Evolutionary conservation across 2,797 vertebrate species (phyloP), one percentile per base, ranked within the genome.

Genomic region (Karalla daura): DNA sequence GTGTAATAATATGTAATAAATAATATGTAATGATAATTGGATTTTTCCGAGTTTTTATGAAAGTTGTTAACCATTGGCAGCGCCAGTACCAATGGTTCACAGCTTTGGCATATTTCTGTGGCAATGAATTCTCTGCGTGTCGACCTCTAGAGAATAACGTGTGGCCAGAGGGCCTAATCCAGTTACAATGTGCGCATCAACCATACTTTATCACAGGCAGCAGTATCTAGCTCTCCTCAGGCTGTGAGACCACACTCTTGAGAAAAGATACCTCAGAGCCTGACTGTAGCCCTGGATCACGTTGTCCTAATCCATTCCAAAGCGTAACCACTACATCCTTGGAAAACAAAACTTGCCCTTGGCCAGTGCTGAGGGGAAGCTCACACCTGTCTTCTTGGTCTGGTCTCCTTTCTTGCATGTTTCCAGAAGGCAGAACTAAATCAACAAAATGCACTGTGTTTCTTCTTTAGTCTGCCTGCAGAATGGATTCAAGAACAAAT

Each of bases 251-350:
- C 84, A 84, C 78, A 85, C 88, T 91, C 86, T 80, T 60, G 85
- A 88, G 89, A 81, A 78, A 84, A 81, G 70, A 86, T 84, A 78
- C 79, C 76, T 84, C 66, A 25, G 63, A 85, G 86, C 61, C 56
- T 46, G 18, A 39, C 76, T 84, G 71, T 77, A 81, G 61, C 80
- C 74, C 78, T 81, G 86, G 81, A 87, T 83, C 86, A 83, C 66
- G 45, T 87, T 70, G 76, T 82, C 68, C 71, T 86, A 88, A 91
- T 91, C 89, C 88, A 80, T 88, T 89, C 84, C 72, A 78, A 83
- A 86, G 85, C 61, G 58, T 80, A 85, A 74, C 84, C 68, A 70
- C 75, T 60, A 81, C 84, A 87, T 83, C 78, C 75, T 76, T 52
- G 63, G 69, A 82, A 88, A 90, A 90, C 82, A 86, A 89, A 89